These are phyloP conservation scores for Steinernema scapterisci DNA, from an alignment of 2,888 invertebrate genomes.

Conservation along the genomic window DNA sequence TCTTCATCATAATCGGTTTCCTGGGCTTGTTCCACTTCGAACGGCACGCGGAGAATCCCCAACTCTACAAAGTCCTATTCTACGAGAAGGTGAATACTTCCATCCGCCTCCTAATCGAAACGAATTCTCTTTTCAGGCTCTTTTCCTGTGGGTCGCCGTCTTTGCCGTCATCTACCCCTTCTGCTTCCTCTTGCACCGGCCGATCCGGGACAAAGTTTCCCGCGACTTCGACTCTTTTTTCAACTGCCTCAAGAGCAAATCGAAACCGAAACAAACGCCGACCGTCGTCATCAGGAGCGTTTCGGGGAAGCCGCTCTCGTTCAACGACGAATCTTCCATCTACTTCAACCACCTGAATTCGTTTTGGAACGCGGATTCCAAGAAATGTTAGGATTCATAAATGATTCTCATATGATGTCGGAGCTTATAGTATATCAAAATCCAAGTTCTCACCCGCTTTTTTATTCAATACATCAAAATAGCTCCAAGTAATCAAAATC, in stretches of 20 bases:
- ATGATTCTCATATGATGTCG: neutral
- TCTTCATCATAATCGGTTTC: neutral
- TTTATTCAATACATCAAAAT: too few relatives aligned
- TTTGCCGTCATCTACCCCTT: neutral
- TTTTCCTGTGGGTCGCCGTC: neutral
- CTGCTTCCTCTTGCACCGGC: constrained; percentile 22
- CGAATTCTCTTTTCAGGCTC: neutral
- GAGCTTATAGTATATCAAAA: neutral
- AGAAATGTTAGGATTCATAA: neutral
- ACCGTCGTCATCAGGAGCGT: neutral
- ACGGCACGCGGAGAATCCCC: neutral
- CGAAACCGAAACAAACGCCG: neutral
- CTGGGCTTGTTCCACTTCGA: neutral
- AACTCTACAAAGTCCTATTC: neutral
- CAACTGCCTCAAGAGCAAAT: neutral
- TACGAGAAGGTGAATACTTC: neutral
- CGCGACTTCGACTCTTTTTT: neutral
- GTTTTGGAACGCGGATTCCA: neutral
- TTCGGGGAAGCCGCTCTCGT: constrained; percentile 1
- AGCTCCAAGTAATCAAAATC: too few relatives aligned
- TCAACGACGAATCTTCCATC: neutral
- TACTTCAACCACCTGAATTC: neutral
- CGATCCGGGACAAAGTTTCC: constrained; percentile 4
- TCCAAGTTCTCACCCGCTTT: too few relatives aligned
- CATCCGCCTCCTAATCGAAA: neutral